Conservation (phyloP, 92 coral and sea anemone genomes). For the Hydrozoanthus gracilis region DNA sequence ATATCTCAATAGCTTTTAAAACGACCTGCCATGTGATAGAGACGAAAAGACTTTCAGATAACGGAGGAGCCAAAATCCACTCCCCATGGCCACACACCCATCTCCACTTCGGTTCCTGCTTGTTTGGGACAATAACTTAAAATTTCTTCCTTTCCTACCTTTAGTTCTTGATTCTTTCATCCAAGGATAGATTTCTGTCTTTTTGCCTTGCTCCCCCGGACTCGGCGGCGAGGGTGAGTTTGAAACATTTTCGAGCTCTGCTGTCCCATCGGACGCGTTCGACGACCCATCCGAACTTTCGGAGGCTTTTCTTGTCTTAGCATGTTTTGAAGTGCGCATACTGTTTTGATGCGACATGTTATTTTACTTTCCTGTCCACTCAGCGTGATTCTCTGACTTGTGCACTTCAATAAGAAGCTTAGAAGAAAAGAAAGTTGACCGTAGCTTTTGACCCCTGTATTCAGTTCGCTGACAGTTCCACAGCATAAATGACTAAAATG, state of each 20-base stretch:
- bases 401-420: constrained; percentile 31
- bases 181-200: constrained; percentile 85
- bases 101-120: background rate
- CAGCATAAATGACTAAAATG: constrained; percentile 44
- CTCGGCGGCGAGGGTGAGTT: constrained; percentile 40
- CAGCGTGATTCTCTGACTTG: constrained; percentile 58
- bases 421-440: constrained; percentile 61
- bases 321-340: constrained; percentile 35
- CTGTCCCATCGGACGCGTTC: constrained; percentile 29
- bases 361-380: constrained; percentile 59
- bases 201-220: constrained; percentile 35
- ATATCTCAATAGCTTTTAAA: background rate
- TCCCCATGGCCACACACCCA: constrained; percentile 22
- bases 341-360: constrained; percentile 32
- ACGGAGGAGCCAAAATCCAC: background rate
- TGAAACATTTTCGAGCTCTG: constrained; percentile 34
- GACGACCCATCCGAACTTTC: constrained; percentile 50
- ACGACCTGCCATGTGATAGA: background rate
- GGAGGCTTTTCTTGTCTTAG: constrained; percentile 37
- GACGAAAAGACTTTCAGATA: background rate
- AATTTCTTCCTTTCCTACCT: constrained; percentile 62
- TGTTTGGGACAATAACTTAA: background rate
- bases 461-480: constrained; percentile 61
- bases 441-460: constrained; percentile 75
- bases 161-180: constrained; percentile 94